Evolutionary conservation across 2,888 invertebrate genomes (phyloP).

Genomic region (Ptychoptera contaminata): DNA sequence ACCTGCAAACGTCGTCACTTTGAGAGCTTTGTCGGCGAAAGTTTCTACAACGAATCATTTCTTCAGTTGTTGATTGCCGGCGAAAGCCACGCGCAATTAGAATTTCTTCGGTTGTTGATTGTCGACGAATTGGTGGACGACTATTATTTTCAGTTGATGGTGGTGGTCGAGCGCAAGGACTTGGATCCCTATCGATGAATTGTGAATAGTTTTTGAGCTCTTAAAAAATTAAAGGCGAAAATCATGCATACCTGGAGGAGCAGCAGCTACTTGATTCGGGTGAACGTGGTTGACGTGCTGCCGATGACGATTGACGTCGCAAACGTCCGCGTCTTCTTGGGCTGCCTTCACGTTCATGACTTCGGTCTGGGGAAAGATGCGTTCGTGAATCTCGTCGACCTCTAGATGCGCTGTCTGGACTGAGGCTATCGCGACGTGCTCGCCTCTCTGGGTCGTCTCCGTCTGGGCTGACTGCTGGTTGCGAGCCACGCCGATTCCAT

Average conservation of each 20-base stretch:
- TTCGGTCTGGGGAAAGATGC: slow-evolving; percentile 65
- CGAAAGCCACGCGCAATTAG: slow-evolving; percentile 79
- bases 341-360: slow-evolving; percentile 64
- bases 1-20: slow-evolving; percentile 62
- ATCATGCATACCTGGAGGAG: slow-evolving; percentile 31
- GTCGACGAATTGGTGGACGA: slow-evolving; percentile 63
- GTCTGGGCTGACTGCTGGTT: slow-evolving; percentile 71
- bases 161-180: slow-evolving; percentile 52
- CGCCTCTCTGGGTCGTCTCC: slow-evolving; percentile 52
- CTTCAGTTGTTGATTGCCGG: slow-evolving; percentile 79
- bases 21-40: slow-evolving; percentile 82
- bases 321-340: slow-evolving; percentile 56
- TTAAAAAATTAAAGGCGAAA: background rate
- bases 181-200: slow-evolving; percentile 49
- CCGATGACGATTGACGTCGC: slow-evolving; percentile 65
- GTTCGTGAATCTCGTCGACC: slow-evolving; percentile 59
- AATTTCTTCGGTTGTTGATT: slow-evolving; percentile 85
- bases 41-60: slow-evolving; percentile 82
- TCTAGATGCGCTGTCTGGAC: slow-evolving; percentile 73
- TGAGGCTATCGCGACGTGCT: slow-evolving; percentile 71
- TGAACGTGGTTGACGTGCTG: slow-evolving; percentile 44
- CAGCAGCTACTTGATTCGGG: slow-evolving; percentile 64
- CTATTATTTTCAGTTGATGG: slow-evolving; percentile 37
- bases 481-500: slow-evolving; percentile 54
- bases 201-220: background rate